Conservation (phyloP, 2,113 vertebrate genomes). For the Erinaceus europaeus region DNA sequence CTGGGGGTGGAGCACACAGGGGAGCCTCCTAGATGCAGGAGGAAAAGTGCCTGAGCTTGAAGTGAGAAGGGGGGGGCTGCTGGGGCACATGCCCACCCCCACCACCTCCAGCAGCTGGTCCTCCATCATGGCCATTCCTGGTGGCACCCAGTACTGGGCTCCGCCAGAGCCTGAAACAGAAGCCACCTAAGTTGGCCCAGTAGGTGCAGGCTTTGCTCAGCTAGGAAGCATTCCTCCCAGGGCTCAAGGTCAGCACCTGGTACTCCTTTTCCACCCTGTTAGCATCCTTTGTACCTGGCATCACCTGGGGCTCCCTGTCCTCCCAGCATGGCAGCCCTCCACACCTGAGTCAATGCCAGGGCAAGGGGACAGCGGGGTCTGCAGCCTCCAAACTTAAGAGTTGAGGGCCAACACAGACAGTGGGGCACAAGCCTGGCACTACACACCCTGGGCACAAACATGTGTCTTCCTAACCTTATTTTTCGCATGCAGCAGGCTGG, state of each 20-base stretch:
- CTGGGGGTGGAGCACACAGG: background rate
- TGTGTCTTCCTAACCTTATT: background rate
- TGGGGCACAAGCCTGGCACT: background rate
- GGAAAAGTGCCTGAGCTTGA: background rate
- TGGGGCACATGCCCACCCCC: background rate
- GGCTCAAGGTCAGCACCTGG: background rate
- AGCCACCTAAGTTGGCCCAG: background rate
- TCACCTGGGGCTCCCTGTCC: background rate
- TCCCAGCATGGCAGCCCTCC: background rate
- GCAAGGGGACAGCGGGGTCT: rapidly evolving
- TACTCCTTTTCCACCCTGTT: background rate
- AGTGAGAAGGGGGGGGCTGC: background rate
- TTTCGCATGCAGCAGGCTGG: background rate
- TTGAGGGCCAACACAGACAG: too few relatives aligned
- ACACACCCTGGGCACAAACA: background rate
- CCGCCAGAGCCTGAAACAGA: background rate
- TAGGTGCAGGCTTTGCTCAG: background rate
- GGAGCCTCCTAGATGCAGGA: background rate
- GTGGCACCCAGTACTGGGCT: background rate
- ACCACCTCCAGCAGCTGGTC: background rate
- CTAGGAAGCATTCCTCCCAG: background rate
- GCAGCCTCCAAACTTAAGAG: background rate
- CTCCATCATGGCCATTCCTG: background rate
- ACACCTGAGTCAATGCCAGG: background rate
- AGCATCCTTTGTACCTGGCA: background rate